Evolutionary conservation across 2,113 vertebrate genomes (phyloP), one percentile per base, ranked within the genome.

Genomic region (Corythoichthys intestinalis): DNA sequence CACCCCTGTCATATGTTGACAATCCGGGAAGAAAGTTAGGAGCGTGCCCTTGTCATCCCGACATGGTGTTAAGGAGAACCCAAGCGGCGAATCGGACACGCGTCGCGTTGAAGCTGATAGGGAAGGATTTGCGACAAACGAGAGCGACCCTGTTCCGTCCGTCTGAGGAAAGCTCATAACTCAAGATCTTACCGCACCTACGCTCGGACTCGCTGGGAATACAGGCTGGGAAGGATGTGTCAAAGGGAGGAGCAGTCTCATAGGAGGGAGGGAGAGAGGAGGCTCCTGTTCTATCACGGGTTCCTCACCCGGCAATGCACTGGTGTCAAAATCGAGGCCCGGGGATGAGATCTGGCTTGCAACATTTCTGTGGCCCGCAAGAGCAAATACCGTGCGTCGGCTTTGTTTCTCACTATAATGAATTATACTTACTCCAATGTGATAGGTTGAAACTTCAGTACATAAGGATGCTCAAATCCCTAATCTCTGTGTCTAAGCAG

Each of bases 1-100:
- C 28, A 78, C 74, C 68, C 12, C 60, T 80, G 80, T 85, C 81
- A 76, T 73, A 74, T 76, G 48, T 53, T 78, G 81, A 78, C 77
- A 56, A 76, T 48, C 60, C 53, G 14, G 61, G 79, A 75, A 81
- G 72, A 72, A 72, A 67, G 50, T 15, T 67, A 65, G 64, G 56
- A 2, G 12, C 6, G 4, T 64, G 73, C 54, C 72, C 87, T 60
- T 74, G 77, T 81, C 70, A 70, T 73, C 70, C 71, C 15, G 41
- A 54, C 74, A 8, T 78, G 77, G 67, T 4, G 0, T 59, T 35
- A 70, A 75, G 49, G 71, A 76, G 75, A 81, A 70, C 59, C 58
- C 11, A 10, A 34, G 73, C 49, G 70, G 72, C 72, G 71, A 89
- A 76, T 73, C 66, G 72, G 39, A 72, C 75, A 66, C 54, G 52